These are phyloP conservation scores for Trinorchestia longiramus DNA, from an alignment of 1,140 invertebrate genomes.

Conservation along the genomic window DNA sequence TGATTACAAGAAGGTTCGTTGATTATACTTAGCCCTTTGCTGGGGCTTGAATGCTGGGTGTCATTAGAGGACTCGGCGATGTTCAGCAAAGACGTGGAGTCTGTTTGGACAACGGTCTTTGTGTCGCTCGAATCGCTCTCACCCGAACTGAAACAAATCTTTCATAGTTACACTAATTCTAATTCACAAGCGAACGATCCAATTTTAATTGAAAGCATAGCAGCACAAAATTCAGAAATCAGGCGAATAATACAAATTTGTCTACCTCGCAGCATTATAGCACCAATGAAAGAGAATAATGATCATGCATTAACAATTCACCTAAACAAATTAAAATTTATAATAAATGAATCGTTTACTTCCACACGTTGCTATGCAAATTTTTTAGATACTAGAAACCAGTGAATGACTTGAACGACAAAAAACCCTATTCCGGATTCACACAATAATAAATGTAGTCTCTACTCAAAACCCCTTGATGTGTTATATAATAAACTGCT, in stretches of 20 bases:
- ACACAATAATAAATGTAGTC: background rate
- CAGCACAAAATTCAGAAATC: too few species aligned
- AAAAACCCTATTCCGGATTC: background rate
- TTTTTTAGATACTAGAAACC: background rate
- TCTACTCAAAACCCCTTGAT: background rate
- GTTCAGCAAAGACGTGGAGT: constrained; percentile 56
- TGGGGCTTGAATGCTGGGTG: constrained; percentile 30
- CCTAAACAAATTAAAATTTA: too few species aligned
- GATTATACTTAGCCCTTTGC: background rate
- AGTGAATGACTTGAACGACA: background rate
- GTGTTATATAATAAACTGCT: too few species aligned
- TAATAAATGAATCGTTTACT: background rate
- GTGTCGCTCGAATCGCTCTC: constrained; percentile 66
- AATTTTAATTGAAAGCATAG: too few species aligned
- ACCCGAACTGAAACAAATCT: constrained; percentile 60
- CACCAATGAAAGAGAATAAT: too few species aligned
- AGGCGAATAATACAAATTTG: too few species aligned
- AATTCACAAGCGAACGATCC: too few species aligned
- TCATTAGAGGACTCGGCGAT: constrained; percentile 44
- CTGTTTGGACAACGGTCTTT: constrained; percentile 64
- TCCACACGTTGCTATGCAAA: background rate
- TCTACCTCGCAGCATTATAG: too few species aligned
- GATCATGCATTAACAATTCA: too few species aligned
- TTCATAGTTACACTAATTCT: too few species aligned
- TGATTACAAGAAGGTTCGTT: background rate